These are phyloP conservation scores for Mus spretus DNA, from an alignment of 2,797 vertebrate species.

Conservation along the genomic window DNA sequence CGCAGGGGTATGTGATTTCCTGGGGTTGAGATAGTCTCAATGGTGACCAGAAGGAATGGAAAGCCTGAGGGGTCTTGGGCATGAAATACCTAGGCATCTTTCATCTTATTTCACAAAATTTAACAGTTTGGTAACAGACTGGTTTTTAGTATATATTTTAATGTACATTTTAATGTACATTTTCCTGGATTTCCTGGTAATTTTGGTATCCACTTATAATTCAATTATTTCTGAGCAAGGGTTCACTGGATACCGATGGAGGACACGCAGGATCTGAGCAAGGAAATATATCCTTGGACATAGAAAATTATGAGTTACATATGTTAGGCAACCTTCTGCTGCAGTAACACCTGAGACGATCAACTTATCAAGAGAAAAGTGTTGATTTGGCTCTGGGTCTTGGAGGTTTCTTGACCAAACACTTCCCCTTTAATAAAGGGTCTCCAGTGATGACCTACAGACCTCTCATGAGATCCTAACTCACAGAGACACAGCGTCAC, in stretches of 20 bases:
- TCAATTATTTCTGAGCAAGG: neutral
- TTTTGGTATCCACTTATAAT: neutral
- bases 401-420: neutral
- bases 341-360: neutral
- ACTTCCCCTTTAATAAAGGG: neutral
- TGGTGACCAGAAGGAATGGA: neutral
- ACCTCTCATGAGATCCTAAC: neutral
- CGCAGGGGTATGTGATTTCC: accelerated
- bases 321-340: neutral
- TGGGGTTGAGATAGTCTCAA: neutral
- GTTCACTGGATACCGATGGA: neutral
- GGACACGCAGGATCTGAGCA: neutral
- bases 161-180: neutral
- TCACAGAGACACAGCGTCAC: neutral
- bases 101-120: neutral
- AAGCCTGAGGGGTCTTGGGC: neutral
- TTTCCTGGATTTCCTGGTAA: neutral
- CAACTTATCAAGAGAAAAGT: neutral
- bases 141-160: neutral
- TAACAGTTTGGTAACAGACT: slow-evolving; percentile 7
- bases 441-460: neutral
- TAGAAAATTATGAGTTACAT: neutral
- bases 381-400: neutral
- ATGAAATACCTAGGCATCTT: neutral
- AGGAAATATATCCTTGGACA: neutral